Percentiles rank a stretch among this genome's conserved stretches.
These are phyloP conservation scores for Zosterops hypoxanthus DNA, from an alignment of 2,113 vertebrate genomes.

Conservation along the genomic window DNA sequence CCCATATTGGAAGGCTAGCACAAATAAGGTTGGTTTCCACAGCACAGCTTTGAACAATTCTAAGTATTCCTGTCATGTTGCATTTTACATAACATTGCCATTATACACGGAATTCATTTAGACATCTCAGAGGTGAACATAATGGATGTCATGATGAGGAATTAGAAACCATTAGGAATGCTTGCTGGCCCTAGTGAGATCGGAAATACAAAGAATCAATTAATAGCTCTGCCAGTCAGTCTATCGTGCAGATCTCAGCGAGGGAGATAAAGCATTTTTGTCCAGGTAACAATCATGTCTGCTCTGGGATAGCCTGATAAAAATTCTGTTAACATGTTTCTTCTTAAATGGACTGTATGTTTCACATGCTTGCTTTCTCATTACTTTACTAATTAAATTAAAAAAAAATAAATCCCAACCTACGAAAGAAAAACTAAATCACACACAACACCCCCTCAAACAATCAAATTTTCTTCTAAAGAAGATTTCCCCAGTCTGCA, in stretches of 20 bases:
- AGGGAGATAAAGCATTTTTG: conserved; percentile 47
- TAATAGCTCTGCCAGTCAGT: conserved; percentile 56
- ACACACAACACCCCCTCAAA: not conserved
- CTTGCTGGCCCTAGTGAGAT: conserved; percentile 36
- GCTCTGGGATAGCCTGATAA: conserved; percentile 25
- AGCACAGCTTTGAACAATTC: not conserved
- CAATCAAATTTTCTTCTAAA: not conserved
- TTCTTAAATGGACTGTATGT: conserved; percentile 16
- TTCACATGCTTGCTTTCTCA: not conserved
- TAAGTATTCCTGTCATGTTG: conserved; percentile 53
- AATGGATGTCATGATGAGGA: conserved; percentile 43
- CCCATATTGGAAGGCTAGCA: not conserved
- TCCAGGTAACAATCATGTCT: conserved; percentile 52
- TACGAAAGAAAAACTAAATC: not conserved
- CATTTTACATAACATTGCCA: conserved; percentile 53
- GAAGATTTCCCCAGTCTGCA: not conserved
- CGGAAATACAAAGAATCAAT: conserved; percentile 50
- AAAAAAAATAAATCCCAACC: not conserved
- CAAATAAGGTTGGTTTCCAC: not conserved
- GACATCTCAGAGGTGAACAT: conserved; percentile 44
- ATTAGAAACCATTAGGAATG: conserved; percentile 41
- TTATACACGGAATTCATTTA: conserved; percentile 7
- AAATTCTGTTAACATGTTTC: not conserved
- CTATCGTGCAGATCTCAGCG: conserved; percentile 21
- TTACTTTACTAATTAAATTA: not conserved